Conservation (phyloP, 1,140 invertebrate genomes). For the Lineus longissimus region DNA sequence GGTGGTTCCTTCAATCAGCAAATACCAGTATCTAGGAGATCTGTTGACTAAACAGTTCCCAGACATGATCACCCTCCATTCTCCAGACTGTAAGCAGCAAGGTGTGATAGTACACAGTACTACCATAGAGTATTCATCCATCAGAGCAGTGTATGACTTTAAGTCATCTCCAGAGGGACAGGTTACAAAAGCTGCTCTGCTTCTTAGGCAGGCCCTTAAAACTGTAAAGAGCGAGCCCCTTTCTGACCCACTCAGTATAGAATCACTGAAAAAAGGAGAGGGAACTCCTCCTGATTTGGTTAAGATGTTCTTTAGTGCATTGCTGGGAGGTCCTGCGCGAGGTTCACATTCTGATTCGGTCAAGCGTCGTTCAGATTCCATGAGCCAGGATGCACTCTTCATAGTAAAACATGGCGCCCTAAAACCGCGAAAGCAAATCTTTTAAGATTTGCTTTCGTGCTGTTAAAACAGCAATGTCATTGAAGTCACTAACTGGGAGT, state of each 20-base stretch:
- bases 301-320: not conserved
- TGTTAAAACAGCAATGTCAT: not conserved
- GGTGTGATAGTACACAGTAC: not conserved
- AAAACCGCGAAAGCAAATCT: not conserved
- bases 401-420: not conserved
- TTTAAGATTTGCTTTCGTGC: no score
- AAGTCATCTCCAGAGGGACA: not conserved
- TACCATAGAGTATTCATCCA: not conserved
- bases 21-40: not conserved
- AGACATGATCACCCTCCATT: not conserved
- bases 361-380: not conserved
- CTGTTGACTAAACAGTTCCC: not conserved
- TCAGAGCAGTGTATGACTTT: not conserved
- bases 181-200: not conserved
- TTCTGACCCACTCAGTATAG: not conserved
- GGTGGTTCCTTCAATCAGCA: not conserved
- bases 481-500: not conserved
- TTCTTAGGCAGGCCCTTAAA: not conserved
- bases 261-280: not conserved
- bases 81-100: not conserved
- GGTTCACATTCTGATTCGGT: not conserved
- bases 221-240: not conserved
- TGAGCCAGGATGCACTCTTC: not conserved
- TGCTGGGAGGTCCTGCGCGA: not conserved
- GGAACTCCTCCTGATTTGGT: not conserved